These are phyloP conservation scores for Harpalus rufipes DNA, from an alignment of 2,888 invertebrate genomes.

Conservation along the genomic window DNA sequence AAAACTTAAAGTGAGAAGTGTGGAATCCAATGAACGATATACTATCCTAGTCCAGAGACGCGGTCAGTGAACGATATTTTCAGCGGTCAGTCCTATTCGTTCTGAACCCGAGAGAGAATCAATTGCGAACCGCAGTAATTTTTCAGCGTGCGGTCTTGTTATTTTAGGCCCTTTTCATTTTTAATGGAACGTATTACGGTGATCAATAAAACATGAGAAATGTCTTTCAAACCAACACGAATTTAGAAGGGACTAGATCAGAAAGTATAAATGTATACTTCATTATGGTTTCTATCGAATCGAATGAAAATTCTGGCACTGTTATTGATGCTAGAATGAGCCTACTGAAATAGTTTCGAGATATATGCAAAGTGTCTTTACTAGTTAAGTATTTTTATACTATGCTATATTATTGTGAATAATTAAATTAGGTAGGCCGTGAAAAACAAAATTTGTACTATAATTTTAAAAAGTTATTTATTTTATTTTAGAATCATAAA, in stretches of 20 bases:
- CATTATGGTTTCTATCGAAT: neutral
- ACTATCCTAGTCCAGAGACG: no score
- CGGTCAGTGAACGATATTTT: constrained; percentile 5
- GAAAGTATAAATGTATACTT: neutral
- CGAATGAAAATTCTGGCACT: no score
- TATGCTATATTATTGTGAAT: no score
- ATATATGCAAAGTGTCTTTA: no score
- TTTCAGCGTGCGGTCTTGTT: constrained; percentile 29
- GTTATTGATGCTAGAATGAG: no score
- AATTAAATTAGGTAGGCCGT: no score
- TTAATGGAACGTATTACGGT: constrained; percentile 36
- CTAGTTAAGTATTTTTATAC: no score
- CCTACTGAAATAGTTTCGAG: no score
- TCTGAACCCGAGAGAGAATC: constrained; percentile 32
- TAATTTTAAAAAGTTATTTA: no score
- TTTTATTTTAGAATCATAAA: no score
- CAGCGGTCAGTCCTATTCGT: constrained; percentile 13
- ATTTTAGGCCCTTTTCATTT: constrained; percentile 42
- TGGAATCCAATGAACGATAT: no score
- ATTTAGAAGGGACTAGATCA: neutral
- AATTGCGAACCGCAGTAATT: constrained; percentile 31
- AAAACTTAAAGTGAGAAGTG: neutral
- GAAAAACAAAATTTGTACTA: no score
- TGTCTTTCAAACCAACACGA: constrained; percentile 10
- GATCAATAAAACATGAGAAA: constrained; percentile 29